Evolutionary conservation across 2,113 vertebrate genomes (phyloP), one percentile per base, ranked within the genome.

Genomic region (Boulengeromyrus knoepffleri): DNA sequence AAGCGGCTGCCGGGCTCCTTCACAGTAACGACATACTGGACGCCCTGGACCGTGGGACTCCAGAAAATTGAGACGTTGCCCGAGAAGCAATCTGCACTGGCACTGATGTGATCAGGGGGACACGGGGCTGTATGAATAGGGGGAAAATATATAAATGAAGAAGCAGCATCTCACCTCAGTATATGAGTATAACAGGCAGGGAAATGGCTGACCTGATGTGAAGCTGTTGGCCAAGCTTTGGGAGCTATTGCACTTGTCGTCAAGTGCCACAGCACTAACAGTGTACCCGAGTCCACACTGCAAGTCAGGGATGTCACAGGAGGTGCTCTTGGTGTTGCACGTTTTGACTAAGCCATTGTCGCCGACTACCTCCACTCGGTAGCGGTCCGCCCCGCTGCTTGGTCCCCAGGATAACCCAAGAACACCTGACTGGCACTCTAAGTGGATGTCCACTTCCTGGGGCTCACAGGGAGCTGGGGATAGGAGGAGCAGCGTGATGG

Each of bases 161-260:
- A 77, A 77, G 36, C 74, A 3, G 13, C 15, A 42, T 42, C 15
- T 19, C 6, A 12, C 5, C 31, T 36, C 49, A 21, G 27, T 50
- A 52, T 24, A 36, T 31, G 24, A 36, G 7, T 19, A 19, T 36
- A 36, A 31, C 31, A 47, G 15, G 19, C 27, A 39, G 24, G 56
- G 56, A 19, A 2, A n/a, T 7, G 7, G 21, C 52, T 49, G 89
- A 95, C 96, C 95, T 94, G 95, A 87, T 1, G 89, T 31, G 45
- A 95, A 85, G 27, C 91, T 39, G 39, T 92, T 36, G 27, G 58
- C 36, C 49, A 92, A 88, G 89, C 95, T 96, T 27, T 19, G 1
- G 88, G 95, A 94, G 90, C 95, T 96, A 91, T 95, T 95, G 93
- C 96, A 96, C n/a, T 19, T 47, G 2, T 93, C 42, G 24, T 95